These are phyloP conservation scores for Actinemys pallida DNA, from an alignment of 2,113 vertebrate genomes.

Conservation along the genomic window DNA sequence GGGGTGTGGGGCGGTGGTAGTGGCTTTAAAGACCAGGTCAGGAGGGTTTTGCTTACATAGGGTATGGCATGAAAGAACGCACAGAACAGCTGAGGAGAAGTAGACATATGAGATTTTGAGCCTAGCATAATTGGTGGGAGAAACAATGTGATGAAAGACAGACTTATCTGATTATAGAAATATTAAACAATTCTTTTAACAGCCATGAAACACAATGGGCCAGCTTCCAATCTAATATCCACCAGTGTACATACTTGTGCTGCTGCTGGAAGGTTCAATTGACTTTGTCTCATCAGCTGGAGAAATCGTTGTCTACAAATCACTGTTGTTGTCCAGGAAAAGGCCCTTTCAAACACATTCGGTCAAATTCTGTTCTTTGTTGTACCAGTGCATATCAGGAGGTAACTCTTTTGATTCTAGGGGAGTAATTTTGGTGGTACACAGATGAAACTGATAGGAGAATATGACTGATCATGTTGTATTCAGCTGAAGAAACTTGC, in stretches of 20 bases:
- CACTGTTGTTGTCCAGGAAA: not conserved
- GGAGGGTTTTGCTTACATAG: not conserved
- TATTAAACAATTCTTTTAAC: not conserved
- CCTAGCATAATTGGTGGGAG: not conserved
- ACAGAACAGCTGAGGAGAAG: not conserved
- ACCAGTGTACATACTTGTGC: not conserved
- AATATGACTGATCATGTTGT: fast-evolving
- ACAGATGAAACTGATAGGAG: fast-evolving
- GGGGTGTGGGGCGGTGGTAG: too few species aligned
- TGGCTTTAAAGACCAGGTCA: not conserved
- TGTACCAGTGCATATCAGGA: not conserved
- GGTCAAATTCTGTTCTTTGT: not conserved
- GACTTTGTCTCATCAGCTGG: not conserved
- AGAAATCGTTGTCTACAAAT: constrained; percentile 7
- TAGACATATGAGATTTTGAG: not conserved
- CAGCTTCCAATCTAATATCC: not conserved
- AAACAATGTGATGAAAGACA: not conserved
- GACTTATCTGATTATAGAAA: not conserved
- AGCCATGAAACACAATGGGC: not conserved
- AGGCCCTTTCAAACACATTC: not conserved
- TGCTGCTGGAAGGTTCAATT: not conserved
- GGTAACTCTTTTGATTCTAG: not conserved
- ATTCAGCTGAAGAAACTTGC: not conserved
- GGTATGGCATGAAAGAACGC: not conserved
- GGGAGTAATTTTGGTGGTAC: fast-evolving